A percentile compares a stretch with the other conserved stretches of the same genome.
Evolutionary conservation across 1,140 invertebrate species (phyloP).

Genomic region (Pseudachorutes palmiensis): DNA sequence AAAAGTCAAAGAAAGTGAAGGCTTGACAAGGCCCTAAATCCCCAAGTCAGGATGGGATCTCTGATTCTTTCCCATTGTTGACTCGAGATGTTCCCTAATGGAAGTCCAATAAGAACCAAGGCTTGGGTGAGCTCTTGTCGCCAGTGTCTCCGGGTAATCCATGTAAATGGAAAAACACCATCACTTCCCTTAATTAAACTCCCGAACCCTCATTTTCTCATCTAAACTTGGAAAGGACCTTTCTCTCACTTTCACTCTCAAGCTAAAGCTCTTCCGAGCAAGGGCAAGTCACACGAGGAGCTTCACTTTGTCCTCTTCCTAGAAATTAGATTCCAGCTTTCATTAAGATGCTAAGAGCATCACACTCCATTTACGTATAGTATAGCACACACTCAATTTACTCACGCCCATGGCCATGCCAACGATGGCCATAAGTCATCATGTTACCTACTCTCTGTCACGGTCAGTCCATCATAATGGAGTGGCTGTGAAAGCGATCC

Average conservation of each 20-base stretch:
- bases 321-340: neutral
- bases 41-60: neutral
- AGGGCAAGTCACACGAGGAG: neutral
- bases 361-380: no score
- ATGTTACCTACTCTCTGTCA: no score
- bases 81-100: neutral
- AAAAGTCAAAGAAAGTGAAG: neutral
- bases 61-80: neutral
- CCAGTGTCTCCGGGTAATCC: neutral
- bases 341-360: no score
- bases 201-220: neutral
- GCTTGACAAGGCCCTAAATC: no score
- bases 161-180: neutral
- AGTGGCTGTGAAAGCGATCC: no score
- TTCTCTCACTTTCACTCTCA: neutral
- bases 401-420: no score
- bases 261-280: neutral
- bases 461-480: no score
- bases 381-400: no score
- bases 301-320: neutral
- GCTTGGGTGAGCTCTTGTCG: neutral
- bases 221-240: neutral
- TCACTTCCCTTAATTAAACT: slow-evolving; percentile 9
- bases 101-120: neutral
- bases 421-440: no score